phyloP scores from a whole-genome alignment of 2,888 invertebrate genomes.

The Oeneis ivallda region DNA sequence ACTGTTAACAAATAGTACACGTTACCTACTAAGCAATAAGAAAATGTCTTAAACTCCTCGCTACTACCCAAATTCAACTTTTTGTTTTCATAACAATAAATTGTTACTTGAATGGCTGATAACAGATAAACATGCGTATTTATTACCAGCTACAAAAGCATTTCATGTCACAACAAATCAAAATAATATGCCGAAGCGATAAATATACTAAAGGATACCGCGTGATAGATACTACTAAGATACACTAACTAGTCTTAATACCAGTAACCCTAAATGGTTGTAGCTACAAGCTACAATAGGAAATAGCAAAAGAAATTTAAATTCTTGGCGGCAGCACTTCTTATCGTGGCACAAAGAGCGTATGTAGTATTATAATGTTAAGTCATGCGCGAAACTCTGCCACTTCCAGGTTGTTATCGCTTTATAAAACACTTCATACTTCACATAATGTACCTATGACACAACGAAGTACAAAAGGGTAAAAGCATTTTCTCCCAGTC shows the following conservation, averaged over 20 bases:
- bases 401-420: not conserved
- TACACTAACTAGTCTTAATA: constrained; percentile 28
- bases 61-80: not conserved
- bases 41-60: not conserved
- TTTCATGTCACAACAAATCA: constrained; percentile 5
- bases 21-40: too few relatives aligned
- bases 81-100: not conserved
- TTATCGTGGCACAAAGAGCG: constrained; percentile 45
- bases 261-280: constrained; percentile 22
- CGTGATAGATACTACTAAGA: constrained; percentile 26
- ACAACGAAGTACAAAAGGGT: too few relatives aligned
- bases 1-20: too few relatives aligned
- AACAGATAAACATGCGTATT: constrained; percentile 20
- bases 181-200: constrained; percentile 23
- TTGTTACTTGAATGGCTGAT: not conserved
- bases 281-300: constrained; percentile 29
- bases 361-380: constrained; percentile 15
- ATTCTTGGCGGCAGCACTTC: constrained; percentile 29
- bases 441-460: too few relatives aligned
- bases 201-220: constrained; percentile 25
- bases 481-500: too few relatives aligned
- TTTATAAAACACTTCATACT: too few relatives aligned
- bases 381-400: not conserved
- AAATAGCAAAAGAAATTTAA: constrained; percentile 37
- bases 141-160: constrained; percentile 24